These are phyloP conservation scores for Ectemnius cavifrons DNA, from an alignment of 2,888 invertebrate genomes.

Conservation along the genomic window DNA sequence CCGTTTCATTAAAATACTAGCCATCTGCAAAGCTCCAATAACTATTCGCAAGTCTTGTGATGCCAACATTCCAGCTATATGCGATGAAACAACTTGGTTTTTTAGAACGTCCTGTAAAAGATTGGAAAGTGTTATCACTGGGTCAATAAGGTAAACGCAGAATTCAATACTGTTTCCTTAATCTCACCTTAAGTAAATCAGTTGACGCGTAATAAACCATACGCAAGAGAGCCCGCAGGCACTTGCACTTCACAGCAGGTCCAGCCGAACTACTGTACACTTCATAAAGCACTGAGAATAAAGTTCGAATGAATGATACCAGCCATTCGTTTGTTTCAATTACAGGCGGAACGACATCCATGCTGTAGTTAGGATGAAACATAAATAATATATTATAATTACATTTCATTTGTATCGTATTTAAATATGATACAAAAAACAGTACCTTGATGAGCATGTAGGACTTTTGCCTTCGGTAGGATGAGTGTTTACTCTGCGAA, in stretches of 20 bases:
- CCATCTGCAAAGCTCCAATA: slow-evolving; percentile 97
- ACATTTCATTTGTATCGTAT: slow-evolving; percentile 9
- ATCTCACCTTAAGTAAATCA: slow-evolving; percentile 85
- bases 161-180: background rate
- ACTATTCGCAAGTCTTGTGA: slow-evolving; percentile 97
- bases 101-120: slow-evolving; percentile 80
- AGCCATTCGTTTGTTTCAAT: slow-evolving; percentile 77
- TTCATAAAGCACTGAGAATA: slow-evolving; percentile 97
- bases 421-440: background rate
- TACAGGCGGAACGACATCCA: slow-evolving; percentile 76
- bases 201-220: slow-evolving; percentile 97
- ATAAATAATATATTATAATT: slow-evolving; percentile 4
- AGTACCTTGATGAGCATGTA: slow-evolving; percentile 73
- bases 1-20: slow-evolving; percentile 97
- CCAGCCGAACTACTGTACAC: slow-evolving; percentile 99
- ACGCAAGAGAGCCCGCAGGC: slow-evolving; percentile 94
- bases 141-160: background rate
- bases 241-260: slow-evolving; percentile 97
- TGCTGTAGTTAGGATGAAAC: slow-evolving; percentile 51
- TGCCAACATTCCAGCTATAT: slow-evolving; percentile 99
- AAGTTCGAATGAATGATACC: slow-evolving; percentile 83
- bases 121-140: slow-evolving; percentile 10
- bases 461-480: slow-evolving; percentile 78
- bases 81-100: slow-evolving; percentile 92
- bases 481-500: slow-evolving; percentile 86